Evolutionary conservation across 2,797 vertebrate species (phyloP), one percentile per base, ranked within the genome.

Genomic region (Poeciliopsis gracilis): DNA sequence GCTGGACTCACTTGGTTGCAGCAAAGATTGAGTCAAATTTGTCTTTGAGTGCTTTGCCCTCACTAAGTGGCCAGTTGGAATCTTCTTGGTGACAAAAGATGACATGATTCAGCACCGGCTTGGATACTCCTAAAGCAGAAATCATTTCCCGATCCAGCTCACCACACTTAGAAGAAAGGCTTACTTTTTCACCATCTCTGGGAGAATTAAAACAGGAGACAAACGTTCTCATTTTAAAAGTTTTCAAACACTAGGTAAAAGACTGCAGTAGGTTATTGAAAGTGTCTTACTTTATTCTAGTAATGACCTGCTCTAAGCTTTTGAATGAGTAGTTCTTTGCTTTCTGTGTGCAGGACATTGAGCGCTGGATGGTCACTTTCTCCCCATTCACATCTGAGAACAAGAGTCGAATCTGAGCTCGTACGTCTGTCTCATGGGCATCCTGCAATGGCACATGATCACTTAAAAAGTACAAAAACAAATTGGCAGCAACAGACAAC

Each of bases 1-100:
- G 25, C 69, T 38, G 49, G 36, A n/a, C 83, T 92, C 95, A 99
- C 98, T 98, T 99, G 83, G 98, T 99, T 81, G 98, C 97, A 73
- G 98, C 98, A 77, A 99, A 99, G 88, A 99, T 99, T 74, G 99
- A 98, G 95, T 99, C 98, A 87, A 99, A 99, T 87, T 98, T 99
- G 72, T 98, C 97, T 86, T 99, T 99, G 82, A 99, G 96, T 70
- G 97, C 96, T 89, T 97, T 99, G 74, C 98, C 98, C 89, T 99
- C 98, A 72, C 97, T 97, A 28, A 99, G 93, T 0, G 98, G 98
- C 98, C 98, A 99, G 94, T 98, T 99, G 30, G 98, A 99, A 18
- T 99, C 98, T 88, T 99, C 98, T 96, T 99, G 98, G 86, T 99
- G 98, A 89, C 98, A 99, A 91, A 99, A 99, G 88, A 99, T 98